These are phyloP conservation scores for Helostoma temminkii DNA, from an alignment of 2,797 vertebrate species.

Conservation along the genomic window DNA sequence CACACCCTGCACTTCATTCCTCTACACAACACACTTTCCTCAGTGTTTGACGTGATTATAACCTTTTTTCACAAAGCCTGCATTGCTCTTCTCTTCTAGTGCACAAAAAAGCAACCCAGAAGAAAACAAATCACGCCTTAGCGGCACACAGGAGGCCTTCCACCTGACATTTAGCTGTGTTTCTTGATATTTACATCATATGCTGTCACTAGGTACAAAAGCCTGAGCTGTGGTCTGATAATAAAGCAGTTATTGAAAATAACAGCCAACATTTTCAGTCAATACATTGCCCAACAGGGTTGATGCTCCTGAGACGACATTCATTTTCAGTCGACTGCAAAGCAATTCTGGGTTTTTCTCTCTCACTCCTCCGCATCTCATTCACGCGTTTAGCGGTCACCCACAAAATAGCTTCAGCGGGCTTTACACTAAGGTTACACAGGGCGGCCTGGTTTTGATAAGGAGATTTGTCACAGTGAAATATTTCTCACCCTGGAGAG, in stretches of 20 bases:
- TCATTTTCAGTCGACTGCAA: constrained; percentile 62
- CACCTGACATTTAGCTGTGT: constrained; percentile 27
- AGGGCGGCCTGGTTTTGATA: constrained; percentile 54
- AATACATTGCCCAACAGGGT: constrained; percentile 41
- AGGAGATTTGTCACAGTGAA: constrained; percentile 58
- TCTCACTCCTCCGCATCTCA: constrained; percentile 21
- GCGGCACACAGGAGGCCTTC: constrained; percentile 39
- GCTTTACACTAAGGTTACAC: constrained; percentile 22
- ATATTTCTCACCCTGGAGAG: constrained; percentile 54
- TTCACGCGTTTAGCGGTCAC: constrained; percentile 55
- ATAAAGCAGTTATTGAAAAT: constrained; percentile 16
- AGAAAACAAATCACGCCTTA: constrained; percentile 8
- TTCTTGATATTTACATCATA: constrained; percentile 4
- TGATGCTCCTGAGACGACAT: constrained; percentile 37
- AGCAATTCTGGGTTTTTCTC: constrained; percentile 34
- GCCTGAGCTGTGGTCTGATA: background rate
- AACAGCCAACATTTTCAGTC: constrained; percentile 20
- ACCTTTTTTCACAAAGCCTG: background rate
- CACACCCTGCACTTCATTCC: constrained; percentile 16
- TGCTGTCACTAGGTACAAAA: constrained; percentile 5
- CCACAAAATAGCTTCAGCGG: constrained; percentile 42
- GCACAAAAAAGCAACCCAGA: background rate
- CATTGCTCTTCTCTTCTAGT: constrained; percentile 4
- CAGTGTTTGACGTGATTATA: background rate
- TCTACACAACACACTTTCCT: background rate